These are phyloP conservation scores for Hycleus phaleratus DNA, from an alignment of 1,140 invertebrate species.

Conservation along the genomic window DNA sequence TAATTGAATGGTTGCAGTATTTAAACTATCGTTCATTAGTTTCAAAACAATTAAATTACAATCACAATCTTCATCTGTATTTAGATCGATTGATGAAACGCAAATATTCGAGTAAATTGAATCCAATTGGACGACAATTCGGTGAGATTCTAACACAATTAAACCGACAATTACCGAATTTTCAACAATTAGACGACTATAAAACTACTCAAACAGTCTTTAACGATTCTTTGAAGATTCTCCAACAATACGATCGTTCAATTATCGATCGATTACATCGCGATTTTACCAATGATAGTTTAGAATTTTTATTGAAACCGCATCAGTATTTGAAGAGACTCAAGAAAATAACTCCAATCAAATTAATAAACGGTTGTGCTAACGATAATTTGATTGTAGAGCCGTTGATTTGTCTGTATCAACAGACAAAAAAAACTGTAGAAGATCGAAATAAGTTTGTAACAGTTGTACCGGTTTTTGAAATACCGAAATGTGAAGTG, in stretches of 20 bases:
- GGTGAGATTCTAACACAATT: too few relatives aligned
- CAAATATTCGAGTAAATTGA: background rate
- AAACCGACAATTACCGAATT: background rate
- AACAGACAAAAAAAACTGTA: background rate
- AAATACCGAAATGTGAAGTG: background rate
- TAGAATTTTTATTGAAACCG: conserved; percentile 20
- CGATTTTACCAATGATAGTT: conserved; percentile 14
- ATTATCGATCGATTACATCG: background rate
- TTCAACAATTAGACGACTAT: background rate
- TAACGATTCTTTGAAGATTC: too few relatives aligned
- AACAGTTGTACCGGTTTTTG: conserved; percentile 7
- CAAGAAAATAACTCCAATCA: background rate
- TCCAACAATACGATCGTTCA: too few relatives aligned
- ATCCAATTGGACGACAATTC: background rate
- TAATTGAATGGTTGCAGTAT: conserved; percentile 54
- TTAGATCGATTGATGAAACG: background rate
- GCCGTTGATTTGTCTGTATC: conserved; percentile 6
- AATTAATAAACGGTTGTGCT: conserved; percentile 18
- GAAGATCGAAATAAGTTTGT: background rate
- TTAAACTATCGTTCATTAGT: conserved; percentile 46
- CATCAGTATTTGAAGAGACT: conserved; percentile 8
- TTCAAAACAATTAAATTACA: background rate
- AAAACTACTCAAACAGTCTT: too few relatives aligned
- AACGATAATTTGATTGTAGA: conserved; percentile 23
- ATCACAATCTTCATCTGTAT: too few relatives aligned